A percentile compares a stretch with the other conserved stretches of the same genome.
Evolutionary conservation across 2,888 invertebrate genomes (phyloP).

Genomic region (Meteorus cinctellus): DNA sequence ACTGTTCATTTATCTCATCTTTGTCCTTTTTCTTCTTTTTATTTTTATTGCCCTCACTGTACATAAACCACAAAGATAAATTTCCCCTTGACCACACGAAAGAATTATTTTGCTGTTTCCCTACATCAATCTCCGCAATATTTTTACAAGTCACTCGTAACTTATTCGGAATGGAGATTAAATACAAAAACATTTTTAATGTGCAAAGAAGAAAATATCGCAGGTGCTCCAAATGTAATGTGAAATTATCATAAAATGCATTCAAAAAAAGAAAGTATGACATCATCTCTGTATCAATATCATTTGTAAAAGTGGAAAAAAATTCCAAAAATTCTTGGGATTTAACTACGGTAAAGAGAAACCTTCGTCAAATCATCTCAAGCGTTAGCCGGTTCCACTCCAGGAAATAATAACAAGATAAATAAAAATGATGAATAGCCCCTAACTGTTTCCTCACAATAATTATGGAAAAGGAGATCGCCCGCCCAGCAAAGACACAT

Average conservation of each 20-base stretch:
- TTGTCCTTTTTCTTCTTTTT: conserved; percentile 7
- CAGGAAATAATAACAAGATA: conserved; percentile 5
- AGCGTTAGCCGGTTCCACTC: neutral
- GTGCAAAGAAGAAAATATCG: no score
- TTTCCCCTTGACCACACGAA: conserved; percentile 40
- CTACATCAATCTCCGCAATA: conserved; percentile 22
- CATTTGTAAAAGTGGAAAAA: neutral
- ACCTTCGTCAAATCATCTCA: neutral
- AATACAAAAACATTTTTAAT: neutral
- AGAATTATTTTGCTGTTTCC: conserved; percentile 26
- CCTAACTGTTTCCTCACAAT: conserved; percentile 44
- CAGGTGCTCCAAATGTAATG: no score
- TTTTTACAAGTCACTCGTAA: neutral
- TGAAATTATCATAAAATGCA: no score
- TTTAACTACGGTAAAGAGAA: no score
- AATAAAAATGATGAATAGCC: conserved; percentile 5
- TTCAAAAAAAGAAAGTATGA: no score
- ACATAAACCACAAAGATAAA: conserved; percentile 28
- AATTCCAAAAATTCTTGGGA: no score
- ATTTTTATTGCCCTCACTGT: conserved; percentile 24
- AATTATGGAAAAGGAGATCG: conserved; percentile 62
- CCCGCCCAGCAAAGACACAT: neutral
- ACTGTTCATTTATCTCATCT: conserved; percentile 32
- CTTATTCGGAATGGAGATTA: no score
- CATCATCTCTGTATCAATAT: neutral